Percentiles rank a stretch among this genome's conserved stretches.
Conservation (phyloP, 2,113 vertebrate species). For the Chaetorhynchus papuensis region DNA sequence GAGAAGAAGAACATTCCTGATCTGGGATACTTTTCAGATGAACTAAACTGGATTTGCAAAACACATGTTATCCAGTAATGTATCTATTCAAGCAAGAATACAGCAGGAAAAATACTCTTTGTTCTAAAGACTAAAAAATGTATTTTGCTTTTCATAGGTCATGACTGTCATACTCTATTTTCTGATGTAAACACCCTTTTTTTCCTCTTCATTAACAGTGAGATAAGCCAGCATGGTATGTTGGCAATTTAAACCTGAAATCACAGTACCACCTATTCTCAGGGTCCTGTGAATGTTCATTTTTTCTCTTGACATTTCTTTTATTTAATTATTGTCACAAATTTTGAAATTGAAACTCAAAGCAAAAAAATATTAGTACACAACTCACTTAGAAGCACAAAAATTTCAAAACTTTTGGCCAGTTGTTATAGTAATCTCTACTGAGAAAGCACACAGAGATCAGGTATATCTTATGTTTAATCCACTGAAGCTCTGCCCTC, state of each 20-base stretch:
- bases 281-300: neutral
- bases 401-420: neutral
- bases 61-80: neutral
- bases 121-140: slow-evolving; percentile 36
- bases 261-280: neutral
- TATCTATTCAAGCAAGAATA: neutral
- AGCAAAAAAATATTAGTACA: neutral
- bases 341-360: slow-evolving; percentile 39
- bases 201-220: neutral
- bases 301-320: neutral
- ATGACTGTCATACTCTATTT: slow-evolving; percentile 21
- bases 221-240: neutral
- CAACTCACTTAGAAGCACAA: neutral
- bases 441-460: neutral
- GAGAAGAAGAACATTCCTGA: slow-evolving; percentile 26
- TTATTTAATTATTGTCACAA: slow-evolving; percentile 28
- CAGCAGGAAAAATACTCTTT: slow-evolving; percentile 19
- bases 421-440: neutral
- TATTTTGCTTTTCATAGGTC: slow-evolving; percentile 37
- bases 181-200: neutral
- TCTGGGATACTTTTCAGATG: slow-evolving; percentile 9
- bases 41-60: slow-evolving; percentile 53
- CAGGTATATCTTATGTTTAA: neutral
- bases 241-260: neutral
- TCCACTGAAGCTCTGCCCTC: neutral